Conservation (phyloP, 2,797 vertebrate species). For the Channallabes apus region DNA sequence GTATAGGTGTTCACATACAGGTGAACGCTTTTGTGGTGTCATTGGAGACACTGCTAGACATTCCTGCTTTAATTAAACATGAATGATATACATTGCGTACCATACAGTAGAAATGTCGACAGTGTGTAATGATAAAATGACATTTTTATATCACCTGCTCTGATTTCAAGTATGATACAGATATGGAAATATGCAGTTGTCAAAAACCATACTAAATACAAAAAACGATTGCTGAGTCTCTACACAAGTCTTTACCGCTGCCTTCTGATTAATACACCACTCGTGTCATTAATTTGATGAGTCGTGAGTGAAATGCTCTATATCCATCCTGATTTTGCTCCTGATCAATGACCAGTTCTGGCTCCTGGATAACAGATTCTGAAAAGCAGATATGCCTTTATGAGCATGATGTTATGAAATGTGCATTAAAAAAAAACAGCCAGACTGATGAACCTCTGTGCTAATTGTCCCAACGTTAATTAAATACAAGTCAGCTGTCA, state of each 20-base stretch:
- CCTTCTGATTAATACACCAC: not conserved
- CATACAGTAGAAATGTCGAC: not conserved
- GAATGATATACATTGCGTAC: not conserved
- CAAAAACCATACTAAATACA: not conserved
- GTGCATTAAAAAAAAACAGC: not conserved
- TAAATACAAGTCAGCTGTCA: not conserved
- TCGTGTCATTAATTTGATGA: not conserved
- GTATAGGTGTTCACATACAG: too few species aligned
- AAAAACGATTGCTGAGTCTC: not conserved
- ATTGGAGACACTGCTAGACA: too few species aligned
- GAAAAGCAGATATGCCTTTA: not conserved
- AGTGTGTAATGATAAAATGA: not conserved
- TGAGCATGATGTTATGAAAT: not conserved
- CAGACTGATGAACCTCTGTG: not conserved
- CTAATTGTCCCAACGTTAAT: not conserved
- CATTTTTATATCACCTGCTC: not conserved
- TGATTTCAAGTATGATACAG: not conserved
- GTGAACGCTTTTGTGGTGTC: too few species aligned
- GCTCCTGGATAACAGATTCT: not conserved
- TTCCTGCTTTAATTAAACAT: not conserved
- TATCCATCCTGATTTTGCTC: not conserved
- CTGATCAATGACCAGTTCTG: slow-evolving; percentile 15
- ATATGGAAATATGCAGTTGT: not conserved
- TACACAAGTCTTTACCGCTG: not conserved
- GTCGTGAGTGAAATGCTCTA: not conserved